These are phyloP conservation scores for Alectoris magna DNA, from an alignment of 2,797 vertebrate species.

Conservation along the genomic window DNA sequence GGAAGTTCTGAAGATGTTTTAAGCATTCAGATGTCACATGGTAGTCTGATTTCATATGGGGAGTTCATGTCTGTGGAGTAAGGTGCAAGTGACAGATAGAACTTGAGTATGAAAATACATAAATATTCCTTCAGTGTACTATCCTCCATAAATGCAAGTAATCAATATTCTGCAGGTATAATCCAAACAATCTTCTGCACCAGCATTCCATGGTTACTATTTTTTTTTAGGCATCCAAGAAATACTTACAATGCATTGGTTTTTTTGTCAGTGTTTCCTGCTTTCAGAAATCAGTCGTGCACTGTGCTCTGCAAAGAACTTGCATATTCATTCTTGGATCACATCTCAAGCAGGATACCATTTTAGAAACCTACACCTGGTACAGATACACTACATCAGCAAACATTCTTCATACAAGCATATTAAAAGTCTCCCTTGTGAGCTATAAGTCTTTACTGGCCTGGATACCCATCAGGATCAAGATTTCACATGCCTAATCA, in stretches of 20 bases:
- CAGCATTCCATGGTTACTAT: background rate
- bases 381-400: background rate
- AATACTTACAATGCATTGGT: background rate
- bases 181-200: background rate
- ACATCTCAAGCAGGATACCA: background rate
- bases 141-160: background rate
- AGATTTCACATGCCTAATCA: background rate
- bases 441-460: background rate
- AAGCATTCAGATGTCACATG: background rate
- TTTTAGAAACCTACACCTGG: background rate
- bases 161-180: background rate
- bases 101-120: background rate
- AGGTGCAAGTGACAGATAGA: background rate
- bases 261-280: background rate
- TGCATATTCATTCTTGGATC: background rate
- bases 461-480: background rate
- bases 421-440: background rate
- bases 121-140: background rate
- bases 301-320: background rate
- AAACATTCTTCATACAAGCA: background rate
- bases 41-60: background rate
- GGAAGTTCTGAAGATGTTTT: background rate
- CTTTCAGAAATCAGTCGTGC: background rate
- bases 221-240: background rate
- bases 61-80: background rate